Evolutionary conservation across 2,888 invertebrate genomes (phyloP).

Genomic region (Conomelus anceps): DNA sequence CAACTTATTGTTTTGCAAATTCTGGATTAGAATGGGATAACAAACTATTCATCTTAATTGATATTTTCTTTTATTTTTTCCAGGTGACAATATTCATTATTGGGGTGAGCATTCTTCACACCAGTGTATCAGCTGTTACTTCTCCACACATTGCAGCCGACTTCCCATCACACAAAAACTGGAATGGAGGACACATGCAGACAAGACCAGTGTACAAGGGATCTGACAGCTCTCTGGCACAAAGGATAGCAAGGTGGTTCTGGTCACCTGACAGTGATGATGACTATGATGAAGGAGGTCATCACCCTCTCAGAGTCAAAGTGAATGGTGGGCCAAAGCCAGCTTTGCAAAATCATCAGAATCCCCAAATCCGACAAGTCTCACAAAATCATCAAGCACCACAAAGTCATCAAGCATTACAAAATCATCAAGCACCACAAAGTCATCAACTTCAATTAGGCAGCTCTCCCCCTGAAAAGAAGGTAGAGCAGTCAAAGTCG

Average conservation of each 20-base stretch:
- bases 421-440: background rate
- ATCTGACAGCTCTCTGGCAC: background rate
- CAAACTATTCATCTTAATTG: too few species aligned
- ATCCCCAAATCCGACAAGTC: background rate
- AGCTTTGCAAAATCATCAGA: background rate
- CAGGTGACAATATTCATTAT: background rate
- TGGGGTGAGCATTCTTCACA: background rate
- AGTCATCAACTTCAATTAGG: background rate
- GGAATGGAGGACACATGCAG: background rate
- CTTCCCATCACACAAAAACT: background rate
- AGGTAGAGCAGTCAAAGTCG: background rate
- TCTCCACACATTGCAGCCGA: background rate
- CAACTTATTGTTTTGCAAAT: too few species aligned
- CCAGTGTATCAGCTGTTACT: background rate
- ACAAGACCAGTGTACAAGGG: background rate
- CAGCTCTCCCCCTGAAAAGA: background rate
- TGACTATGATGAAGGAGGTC: background rate
- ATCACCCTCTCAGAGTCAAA: background rate
- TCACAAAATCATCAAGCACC: background rate
- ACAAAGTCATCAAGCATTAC: background rate
- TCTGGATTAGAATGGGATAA: too few species aligned
- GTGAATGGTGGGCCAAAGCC: background rate
- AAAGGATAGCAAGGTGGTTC: conserved; percentile 15
- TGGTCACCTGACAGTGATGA: conserved; percentile 8
- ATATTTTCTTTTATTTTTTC: too few species aligned